phyloP scores from a whole-genome alignment of 2,888 invertebrate genomes.

The Drosophila sordidula region DNA sequence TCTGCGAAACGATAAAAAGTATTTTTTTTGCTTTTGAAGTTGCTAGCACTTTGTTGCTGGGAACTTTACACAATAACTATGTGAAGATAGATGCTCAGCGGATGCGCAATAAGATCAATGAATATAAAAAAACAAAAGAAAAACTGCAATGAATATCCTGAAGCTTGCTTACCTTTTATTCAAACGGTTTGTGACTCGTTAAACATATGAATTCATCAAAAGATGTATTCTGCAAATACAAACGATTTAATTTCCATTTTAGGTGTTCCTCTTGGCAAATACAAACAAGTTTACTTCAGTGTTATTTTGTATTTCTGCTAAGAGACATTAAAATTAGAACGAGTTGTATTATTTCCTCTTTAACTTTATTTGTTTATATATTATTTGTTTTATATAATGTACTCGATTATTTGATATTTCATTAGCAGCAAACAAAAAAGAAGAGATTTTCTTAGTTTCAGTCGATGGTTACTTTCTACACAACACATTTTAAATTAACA shows the following conservation, averaged over 20 bases:
- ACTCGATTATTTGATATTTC: too few species aligned
- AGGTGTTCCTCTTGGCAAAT: too few species aligned
- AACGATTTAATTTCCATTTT: too few species aligned
- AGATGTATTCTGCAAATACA: too few species aligned
- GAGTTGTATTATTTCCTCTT: too few species aligned
- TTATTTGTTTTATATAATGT: too few species aligned
- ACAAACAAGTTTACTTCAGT: too few species aligned
- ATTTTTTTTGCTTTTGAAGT: conserved; percentile 23
- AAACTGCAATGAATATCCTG: neutral
- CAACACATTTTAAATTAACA: neutral
- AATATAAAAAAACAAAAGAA: neutral
- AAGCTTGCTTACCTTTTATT: neutral
- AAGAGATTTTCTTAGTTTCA: neutral
- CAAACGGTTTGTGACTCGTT: neutral
- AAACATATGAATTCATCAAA: too few species aligned
- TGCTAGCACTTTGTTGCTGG: conserved; percentile 16
- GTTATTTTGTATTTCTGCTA: too few species aligned
- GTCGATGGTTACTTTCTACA: neutral
- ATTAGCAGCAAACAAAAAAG: too few species aligned
- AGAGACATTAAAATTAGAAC: too few species aligned
- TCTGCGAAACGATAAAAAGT: conserved; percentile 49
- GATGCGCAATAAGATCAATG: conserved; percentile 20
- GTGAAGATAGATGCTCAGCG: conserved; percentile 7
- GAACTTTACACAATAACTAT: conserved; percentile 11
- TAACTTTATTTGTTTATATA: too few species aligned